A percentile compares a stretch with the other conserved stretches of the same genome.
Conservation (phyloP, 2,888 invertebrate genomes). For the Napeogenes sylphis region DNA sequence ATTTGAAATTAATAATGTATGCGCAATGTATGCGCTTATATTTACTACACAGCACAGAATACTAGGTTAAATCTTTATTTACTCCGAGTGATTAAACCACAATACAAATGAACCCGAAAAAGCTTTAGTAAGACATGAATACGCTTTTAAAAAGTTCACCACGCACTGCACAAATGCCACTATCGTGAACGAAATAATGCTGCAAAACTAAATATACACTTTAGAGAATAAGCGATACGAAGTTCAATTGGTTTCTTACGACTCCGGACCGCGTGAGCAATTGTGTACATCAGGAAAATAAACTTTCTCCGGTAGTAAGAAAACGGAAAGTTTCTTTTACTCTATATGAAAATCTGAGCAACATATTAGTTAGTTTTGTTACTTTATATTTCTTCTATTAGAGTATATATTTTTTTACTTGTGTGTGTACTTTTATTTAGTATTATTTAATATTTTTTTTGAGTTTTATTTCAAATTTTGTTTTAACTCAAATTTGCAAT, state of each 20-base stretch:
- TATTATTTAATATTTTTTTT: too few relatives aligned
- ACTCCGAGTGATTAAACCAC: slow-evolving; percentile 23
- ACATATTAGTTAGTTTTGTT: background rate
- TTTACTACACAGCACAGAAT: too few relatives aligned
- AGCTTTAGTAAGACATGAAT: slow-evolving; percentile 57
- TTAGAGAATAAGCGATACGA: slow-evolving; percentile 32
- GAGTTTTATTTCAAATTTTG: too few relatives aligned
- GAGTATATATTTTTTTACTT: too few relatives aligned
- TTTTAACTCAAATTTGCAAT: too few relatives aligned
- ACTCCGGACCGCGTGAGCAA: background rate
- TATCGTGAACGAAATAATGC: slow-evolving; percentile 29
- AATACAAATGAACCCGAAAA: slow-evolving; percentile 40
- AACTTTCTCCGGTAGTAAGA: background rate
- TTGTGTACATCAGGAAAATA: slow-evolving; percentile 1
- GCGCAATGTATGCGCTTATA: too few relatives aligned
- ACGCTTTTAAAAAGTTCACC: slow-evolving; percentile 54
- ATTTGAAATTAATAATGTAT: too few relatives aligned
- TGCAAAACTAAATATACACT: slow-evolving; percentile 39
- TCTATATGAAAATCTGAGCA: background rate
- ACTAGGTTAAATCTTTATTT: too few relatives aligned
- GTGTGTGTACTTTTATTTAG: too few relatives aligned
- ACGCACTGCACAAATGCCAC: slow-evolving; percentile 17
- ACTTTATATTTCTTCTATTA: background rate
- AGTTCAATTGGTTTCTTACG: slow-evolving; percentile 6
- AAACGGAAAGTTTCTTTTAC: background rate